A percentile compares a stretch with the other conserved stretches of the same genome.
Conservation (phyloP, 2,113 vertebrate genomes). For the Oxyura jamaicensis region DNA sequence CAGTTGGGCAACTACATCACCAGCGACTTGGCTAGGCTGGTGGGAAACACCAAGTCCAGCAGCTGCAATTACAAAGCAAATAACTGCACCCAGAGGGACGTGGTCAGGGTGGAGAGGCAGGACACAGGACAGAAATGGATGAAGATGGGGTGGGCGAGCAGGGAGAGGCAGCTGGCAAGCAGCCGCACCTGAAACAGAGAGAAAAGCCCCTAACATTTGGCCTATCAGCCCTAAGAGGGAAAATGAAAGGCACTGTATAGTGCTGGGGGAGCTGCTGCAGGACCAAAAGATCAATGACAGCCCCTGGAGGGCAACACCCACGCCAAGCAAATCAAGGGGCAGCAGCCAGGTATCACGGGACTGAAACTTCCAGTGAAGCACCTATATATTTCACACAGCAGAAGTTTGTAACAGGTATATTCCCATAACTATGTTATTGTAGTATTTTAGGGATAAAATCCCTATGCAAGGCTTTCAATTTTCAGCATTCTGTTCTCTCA, state of each 20-base stretch:
- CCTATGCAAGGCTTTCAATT: neutral
- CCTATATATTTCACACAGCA: neutral
- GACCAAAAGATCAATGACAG: rapidly evolving
- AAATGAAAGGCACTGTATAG: neutral
- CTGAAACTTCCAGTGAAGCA: neutral
- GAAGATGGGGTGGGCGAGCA: neutral
- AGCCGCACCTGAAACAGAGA: neutral
- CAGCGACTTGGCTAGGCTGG: neutral
- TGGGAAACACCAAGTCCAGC: neutral
- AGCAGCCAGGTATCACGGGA: neutral
- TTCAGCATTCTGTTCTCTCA: neutral
- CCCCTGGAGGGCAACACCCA: rapidly evolving
- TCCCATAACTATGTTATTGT: neutral
- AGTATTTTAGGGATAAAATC: neutral
- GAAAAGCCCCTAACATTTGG: neutral
- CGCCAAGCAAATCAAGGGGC: neutral
- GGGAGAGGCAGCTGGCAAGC: neutral
- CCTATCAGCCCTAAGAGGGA: rapidly evolving
- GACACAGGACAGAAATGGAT: neutral
- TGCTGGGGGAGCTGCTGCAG: neutral
- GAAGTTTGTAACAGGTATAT: neutral
- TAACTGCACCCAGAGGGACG: neutral
- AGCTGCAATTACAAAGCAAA: neutral
- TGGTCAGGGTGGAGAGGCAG: neutral
- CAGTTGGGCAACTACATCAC: neutral